These are phyloP conservation scores for Tanypteryx hageni DNA, from an alignment of 2,888 invertebrate species.

Conservation along the genomic window DNA sequence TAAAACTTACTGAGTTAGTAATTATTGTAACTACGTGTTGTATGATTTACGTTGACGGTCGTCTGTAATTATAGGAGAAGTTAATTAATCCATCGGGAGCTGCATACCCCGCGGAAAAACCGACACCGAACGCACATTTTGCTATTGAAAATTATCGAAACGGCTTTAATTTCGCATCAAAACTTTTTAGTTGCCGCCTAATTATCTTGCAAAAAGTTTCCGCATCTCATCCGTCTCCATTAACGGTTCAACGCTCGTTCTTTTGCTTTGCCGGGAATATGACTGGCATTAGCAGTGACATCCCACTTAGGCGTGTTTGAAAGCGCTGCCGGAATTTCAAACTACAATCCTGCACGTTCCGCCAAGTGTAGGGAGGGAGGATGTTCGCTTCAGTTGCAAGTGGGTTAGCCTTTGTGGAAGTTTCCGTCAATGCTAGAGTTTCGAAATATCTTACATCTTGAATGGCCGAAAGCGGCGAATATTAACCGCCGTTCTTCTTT, in stretches of 20 bases:
- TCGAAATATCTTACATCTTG: background rate
- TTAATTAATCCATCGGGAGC: background rate
- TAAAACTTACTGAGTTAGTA: too few relatives aligned
- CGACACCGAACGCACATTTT: background rate
- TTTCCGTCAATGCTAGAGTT: background rate
- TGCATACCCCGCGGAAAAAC: background rate
- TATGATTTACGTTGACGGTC: too few relatives aligned
- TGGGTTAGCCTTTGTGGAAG: background rate
- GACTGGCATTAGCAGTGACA: too few relatives aligned
- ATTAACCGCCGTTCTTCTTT: background rate
- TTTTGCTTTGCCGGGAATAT: background rate
- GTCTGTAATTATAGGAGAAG: background rate
- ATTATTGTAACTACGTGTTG: too few relatives aligned
- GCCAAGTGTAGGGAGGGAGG: background rate
- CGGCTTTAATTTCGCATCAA: slow-evolving; percentile 11
- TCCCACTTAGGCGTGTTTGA: too few relatives aligned
- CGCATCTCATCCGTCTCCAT: background rate
- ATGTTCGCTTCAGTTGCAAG: background rate
- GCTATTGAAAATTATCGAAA: background rate
- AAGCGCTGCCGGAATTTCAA: too few relatives aligned
- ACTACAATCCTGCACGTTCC: background rate
- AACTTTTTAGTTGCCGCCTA: background rate
- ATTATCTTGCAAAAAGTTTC: slow-evolving; percentile 25
- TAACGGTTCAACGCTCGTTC: background rate
- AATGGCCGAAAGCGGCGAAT: background rate